Conservation (phyloP, 2,888 invertebrate genomes). For the Rugalucina vietnamica region DNA sequence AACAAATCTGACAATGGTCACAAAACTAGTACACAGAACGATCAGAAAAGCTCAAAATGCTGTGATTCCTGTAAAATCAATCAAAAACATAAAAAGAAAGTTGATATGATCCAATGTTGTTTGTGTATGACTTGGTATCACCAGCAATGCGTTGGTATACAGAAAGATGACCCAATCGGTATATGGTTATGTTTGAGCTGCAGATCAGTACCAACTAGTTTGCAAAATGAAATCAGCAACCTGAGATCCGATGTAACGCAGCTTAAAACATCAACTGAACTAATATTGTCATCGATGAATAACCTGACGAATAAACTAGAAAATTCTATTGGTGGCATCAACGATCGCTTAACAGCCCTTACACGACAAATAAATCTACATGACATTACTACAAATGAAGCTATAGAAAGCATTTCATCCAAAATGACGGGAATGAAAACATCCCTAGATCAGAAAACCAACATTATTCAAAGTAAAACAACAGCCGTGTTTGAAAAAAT, state of each 20-base stretch:
- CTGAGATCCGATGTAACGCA: not conserved
- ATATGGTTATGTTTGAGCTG: not conserved
- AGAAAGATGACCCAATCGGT: not conserved
- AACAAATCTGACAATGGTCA: not conserved
- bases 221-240: not conserved
- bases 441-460: not conserved
- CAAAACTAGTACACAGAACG: too few relatives aligned
- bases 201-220: not conserved
- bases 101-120: not conserved
- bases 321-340: not conserved
- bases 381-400: not conserved
- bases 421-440: not conserved
- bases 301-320: not conserved
- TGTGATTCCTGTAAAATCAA: not conserved
- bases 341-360: not conserved
- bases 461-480: not conserved
- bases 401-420: not conserved
- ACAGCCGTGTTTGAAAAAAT: not conserved
- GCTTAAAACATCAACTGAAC: not conserved
- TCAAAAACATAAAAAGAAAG: not conserved
- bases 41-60: not conserved
- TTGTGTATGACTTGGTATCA: not conserved
- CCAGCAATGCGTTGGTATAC: not conserved
- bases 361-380: not conserved
- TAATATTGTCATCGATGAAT: not conserved